These are phyloP conservation scores for Falco berigora DNA, from an alignment of 2,797 vertebrate genomes.

Conservation along the genomic window DNA sequence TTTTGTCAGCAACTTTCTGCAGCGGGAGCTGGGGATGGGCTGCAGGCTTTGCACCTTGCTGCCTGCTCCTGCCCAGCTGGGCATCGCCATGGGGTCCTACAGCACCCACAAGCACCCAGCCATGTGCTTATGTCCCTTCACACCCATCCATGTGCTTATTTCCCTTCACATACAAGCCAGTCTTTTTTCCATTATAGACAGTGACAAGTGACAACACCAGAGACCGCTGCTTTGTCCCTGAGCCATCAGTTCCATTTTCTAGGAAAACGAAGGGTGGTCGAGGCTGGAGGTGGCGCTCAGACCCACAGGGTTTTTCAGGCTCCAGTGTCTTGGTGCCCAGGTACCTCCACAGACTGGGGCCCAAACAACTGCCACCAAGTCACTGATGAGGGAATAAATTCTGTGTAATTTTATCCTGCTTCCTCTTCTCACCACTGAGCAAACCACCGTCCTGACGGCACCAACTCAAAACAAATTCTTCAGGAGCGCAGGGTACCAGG, in stretches of 20 bases:
- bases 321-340: accelerated
- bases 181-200: not conserved
- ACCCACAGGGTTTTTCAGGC: not conserved
- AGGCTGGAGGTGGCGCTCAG: not conserved
- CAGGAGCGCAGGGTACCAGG: not conserved
- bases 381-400: not conserved
- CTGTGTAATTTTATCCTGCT: accelerated
- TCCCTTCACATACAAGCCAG: accelerated
- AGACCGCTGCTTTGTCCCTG: not conserved
- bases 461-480: accelerated
- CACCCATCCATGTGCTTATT: not conserved
- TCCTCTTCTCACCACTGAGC: not conserved
- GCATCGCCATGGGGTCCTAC: accelerated
- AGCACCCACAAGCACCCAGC: not conserved
- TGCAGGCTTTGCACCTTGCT: not conserved
- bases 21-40: not conserved
- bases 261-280: accelerated
- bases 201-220: not conserved
- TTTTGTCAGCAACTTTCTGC: not conserved
- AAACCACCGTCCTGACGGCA: not conserved
- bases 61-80: not conserved
- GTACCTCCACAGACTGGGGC: not conserved
- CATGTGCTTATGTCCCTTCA: too few species aligned
- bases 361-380: not conserved
- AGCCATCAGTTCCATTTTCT: not conserved